A percentile compares a stretch with the other conserved stretches of the same genome.
Conservation (phyloP, 2,888 invertebrate species). For the Sepiola atlantica region DNA sequence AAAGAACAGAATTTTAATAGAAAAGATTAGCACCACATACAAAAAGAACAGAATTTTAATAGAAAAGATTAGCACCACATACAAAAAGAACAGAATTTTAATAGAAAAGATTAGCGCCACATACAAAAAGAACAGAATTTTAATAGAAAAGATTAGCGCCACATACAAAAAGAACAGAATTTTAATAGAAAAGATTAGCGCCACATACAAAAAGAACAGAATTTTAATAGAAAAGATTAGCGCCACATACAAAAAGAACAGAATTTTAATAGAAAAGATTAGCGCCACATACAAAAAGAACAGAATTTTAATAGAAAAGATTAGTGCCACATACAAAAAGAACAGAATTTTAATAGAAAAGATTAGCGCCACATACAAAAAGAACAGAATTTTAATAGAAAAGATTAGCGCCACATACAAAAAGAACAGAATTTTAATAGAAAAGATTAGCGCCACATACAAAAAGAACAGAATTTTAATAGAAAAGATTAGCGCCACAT, state of each 20-base stretch:
- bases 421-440: background rate
- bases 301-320: no score
- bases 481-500: no score
- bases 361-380: background rate
- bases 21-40: no score
- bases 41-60: background rate
- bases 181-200: no score
- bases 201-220: background rate
- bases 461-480: background rate
- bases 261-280: no score
- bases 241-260: background rate
- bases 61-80: no score
- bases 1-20: background rate
- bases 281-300: background rate
- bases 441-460: no score
- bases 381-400: background rate
- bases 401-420: background rate
- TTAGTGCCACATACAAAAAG: background rate
- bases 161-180: background rate
- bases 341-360: no score
- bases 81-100: background rate
- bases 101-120: no score
- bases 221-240: no score
- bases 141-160: no score
- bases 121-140: background rate